phyloP scores from a whole-genome alignment of 2,113 vertebrate genomes.

The Ibidorhyncha struthersii region DNA sequence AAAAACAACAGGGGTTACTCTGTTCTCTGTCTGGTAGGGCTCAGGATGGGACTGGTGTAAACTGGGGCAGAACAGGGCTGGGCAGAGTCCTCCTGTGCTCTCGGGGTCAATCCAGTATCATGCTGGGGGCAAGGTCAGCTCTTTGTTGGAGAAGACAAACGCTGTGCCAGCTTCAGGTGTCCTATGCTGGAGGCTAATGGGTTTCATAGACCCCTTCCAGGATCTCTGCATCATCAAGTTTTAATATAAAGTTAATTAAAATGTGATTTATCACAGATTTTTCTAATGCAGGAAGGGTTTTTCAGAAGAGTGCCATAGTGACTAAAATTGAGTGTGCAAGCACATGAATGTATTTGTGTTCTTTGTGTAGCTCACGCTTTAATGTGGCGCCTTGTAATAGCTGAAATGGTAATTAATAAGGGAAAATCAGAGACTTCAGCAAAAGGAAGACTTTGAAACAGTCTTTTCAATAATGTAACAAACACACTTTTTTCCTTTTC shows the following conservation, averaged over 20 bases:
- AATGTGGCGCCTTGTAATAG: neutral
- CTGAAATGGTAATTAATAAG: neutral
- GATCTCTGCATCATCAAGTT: neutral
- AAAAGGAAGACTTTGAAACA: neutral
- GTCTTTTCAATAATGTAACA: neutral
- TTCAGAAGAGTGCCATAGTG: rapidly evolving
- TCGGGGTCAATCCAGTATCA: neutral
- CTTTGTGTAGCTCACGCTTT: neutral
- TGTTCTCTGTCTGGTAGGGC: neutral
- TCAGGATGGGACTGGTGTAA: neutral
- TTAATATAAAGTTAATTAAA: neutral
- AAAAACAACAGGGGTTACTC: neutral
- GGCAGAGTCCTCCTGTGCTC: rapidly evolving
- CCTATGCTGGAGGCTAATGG: rapidly evolving
- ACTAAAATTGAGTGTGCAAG: neutral
- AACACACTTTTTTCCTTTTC: neutral
- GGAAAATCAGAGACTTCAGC: neutral
- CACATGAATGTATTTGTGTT: neutral
- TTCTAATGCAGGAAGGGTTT: neutral
- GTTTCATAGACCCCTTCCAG: neutral
- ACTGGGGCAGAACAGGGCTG: neutral
- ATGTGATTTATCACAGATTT: neutral
- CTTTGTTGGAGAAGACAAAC: neutral
- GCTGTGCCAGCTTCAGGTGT: neutral
- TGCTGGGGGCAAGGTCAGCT: neutral